Evolutionary conservation across 2,797 vertebrate species (phyloP).

Genomic region (Merluccius polli): DNA sequence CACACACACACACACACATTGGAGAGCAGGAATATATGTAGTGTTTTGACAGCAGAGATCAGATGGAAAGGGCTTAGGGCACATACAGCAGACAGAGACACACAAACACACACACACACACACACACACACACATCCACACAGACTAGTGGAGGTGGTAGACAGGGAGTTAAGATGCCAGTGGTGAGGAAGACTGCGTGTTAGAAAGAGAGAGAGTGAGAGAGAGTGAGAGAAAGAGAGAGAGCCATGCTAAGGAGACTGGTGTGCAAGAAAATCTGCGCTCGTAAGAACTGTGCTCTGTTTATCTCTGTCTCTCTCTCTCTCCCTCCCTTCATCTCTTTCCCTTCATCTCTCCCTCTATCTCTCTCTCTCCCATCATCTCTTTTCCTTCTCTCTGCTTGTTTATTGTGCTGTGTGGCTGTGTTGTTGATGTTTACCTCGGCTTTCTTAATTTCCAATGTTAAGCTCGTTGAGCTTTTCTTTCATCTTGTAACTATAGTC

Average conservation of each 20-base stretch:
- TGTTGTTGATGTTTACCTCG: background rate
- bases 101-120: conserved; percentile 23
- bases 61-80: conserved; percentile 31
- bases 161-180: conserved; percentile 6
- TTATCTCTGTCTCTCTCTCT: background rate
- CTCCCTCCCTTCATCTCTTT: background rate
- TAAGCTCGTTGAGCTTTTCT: background rate
- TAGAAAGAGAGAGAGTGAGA: conserved; percentile 64
- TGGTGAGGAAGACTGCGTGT: conserved; percentile 25
- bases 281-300: conserved; percentile 64
- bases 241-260: conserved; percentile 80
- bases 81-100: conserved; percentile 18
- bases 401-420: background rate
- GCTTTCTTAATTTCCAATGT: background rate
- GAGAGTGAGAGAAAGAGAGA: conserved; percentile 60
- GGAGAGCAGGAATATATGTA: background rate
- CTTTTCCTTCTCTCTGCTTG: background rate
- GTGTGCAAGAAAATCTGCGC: conserved; percentile 80
- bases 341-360: background rate
- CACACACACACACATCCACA: conserved; percentile 14
- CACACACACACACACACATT: conserved; percentile 10
- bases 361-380: background rate
- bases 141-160: conserved; percentile 4
- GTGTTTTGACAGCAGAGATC: conserved; percentile 17
- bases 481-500: background rate